phyloP scores from a whole-genome alignment of 2,888 invertebrate genomes.

The Melinopterus prodromus region DNA sequence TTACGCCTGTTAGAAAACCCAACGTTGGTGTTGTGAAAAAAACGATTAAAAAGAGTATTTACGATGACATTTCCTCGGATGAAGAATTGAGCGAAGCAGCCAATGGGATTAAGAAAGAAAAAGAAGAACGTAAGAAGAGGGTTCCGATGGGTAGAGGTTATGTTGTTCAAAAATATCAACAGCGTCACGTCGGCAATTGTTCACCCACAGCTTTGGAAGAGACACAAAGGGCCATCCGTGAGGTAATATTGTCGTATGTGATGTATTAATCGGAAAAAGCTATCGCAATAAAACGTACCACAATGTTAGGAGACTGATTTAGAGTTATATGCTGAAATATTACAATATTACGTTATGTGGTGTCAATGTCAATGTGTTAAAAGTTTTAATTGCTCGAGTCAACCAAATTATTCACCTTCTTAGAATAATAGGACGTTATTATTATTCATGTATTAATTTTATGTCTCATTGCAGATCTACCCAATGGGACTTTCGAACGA shows the following conservation, averaged over 20 bases:
- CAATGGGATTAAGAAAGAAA: background rate
- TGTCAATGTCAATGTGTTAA: no score
- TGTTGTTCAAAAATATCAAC: constrained; percentile 8
- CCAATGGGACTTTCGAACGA: constrained; percentile 16
- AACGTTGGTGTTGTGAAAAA: background rate
- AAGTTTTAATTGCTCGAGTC: no score
- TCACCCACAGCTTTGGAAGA: background rate
- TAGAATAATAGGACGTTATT: no score
- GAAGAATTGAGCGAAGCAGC: background rate
- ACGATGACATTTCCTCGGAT: constrained; percentile 9
- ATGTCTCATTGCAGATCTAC: background rate
- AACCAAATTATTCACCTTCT: no score
- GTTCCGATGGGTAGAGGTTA: constrained; percentile 15
- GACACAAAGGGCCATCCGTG: constrained; percentile 10
- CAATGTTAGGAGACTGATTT: no score
- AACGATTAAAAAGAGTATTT: constrained; percentile 5
- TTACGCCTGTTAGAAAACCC: background rate
- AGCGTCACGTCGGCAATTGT: background rate
- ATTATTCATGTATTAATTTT: no score
- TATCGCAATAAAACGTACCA: no score
- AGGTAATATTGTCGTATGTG: background rate
- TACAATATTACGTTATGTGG: no score
- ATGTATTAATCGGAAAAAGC: no score
- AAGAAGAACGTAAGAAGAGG: background rate
- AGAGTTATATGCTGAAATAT: background rate